Percentiles rank a stretch among this genome's conserved stretches.
phyloP scores from a whole-genome alignment of 2,113 vertebrate genomes.

The Neodontobutis hainanensis region DNA sequence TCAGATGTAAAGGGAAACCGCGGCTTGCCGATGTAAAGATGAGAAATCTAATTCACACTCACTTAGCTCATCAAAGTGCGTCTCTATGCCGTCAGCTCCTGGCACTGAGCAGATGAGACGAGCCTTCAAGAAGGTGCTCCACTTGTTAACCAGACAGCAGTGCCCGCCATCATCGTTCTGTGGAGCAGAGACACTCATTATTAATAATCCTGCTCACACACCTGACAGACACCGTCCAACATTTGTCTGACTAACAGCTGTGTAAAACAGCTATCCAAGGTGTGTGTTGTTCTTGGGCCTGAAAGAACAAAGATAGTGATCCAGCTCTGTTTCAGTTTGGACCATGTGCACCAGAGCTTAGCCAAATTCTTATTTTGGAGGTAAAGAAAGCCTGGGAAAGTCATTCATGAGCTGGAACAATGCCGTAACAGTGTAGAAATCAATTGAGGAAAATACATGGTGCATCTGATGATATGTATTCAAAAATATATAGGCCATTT shows the following conservation, averaged over 20 bases:
- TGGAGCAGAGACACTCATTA: slow-evolving; percentile 21
- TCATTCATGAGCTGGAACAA: slow-evolving; percentile 59
- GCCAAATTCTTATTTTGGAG: slow-evolving; percentile 70
- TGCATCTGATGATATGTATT: background rate
- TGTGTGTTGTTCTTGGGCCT: slow-evolving; percentile 41
- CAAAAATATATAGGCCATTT: background rate
- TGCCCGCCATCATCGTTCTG: slow-evolving; percentile 97
- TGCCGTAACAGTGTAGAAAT: slow-evolving; percentile 37
- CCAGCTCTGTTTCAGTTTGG: slow-evolving; percentile 52
- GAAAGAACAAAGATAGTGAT: slow-evolving; percentile 59
- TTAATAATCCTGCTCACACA: background rate
- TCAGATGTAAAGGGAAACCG: too few relatives aligned
- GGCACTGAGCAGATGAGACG: slow-evolving; percentile 96
- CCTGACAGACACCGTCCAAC: background rate
- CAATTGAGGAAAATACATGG: slow-evolving; percentile 27
- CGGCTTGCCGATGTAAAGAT: background rate
- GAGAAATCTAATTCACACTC: slow-evolving; percentile 65
- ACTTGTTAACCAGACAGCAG: slow-evolving; percentile 98
- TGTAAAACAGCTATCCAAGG: slow-evolving; percentile 39
- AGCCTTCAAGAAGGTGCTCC: slow-evolving; percentile 98
- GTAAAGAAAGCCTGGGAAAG: slow-evolving; percentile 47
- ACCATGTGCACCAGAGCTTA: slow-evolving; percentile 60
- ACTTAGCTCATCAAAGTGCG: slow-evolving; percentile 97
- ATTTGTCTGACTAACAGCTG: slow-evolving; percentile 43
- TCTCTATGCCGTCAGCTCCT: slow-evolving; percentile 91